These are phyloP conservation scores for Formica aserva DNA, from an alignment of 2,888 invertebrate genomes.

Conservation along the genomic window DNA sequence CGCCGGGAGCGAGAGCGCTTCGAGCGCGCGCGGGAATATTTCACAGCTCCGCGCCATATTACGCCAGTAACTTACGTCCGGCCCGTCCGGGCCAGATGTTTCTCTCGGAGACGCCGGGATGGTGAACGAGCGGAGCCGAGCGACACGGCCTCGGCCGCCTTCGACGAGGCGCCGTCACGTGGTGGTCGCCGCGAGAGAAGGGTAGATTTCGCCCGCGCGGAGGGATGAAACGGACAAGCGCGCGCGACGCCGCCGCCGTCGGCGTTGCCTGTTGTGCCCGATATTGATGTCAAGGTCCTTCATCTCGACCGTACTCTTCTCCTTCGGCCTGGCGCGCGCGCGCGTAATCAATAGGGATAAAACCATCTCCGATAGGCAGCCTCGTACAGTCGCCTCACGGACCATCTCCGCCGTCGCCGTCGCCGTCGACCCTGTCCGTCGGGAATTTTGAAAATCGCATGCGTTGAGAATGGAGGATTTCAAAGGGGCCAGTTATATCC, in stretches of 20 bases:
- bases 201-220: slow-evolving; percentile 10
- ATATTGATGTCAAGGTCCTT: slow-evolving; percentile 84
- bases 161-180: slow-evolving; percentile 62
- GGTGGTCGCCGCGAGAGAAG: slow-evolving; percentile 18
- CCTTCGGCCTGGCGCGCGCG: slow-evolving; percentile 81
- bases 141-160: slow-evolving; percentile 59
- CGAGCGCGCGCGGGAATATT: slow-evolving; percentile 76
- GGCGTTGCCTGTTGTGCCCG: slow-evolving; percentile 76
- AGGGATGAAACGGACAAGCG: slow-evolving; percentile 49
- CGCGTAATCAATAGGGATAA: slow-evolving; percentile 83
- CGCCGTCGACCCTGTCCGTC: neutral
- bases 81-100: slow-evolving; percentile 77
- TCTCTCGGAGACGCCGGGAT: slow-evolving; percentile 69
- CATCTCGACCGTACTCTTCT: slow-evolving; percentile 79
- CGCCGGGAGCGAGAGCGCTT: slow-evolving; percentile 67
- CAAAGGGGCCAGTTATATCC: neutral
- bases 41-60: slow-evolving; percentile 77
- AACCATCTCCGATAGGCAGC: slow-evolving; percentile 76
- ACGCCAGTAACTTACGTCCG: slow-evolving; percentile 78
- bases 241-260: slow-evolving; percentile 36
- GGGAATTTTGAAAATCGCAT: slow-evolving; percentile 22
- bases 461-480: neutral
- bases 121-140: slow-evolving; percentile 66
- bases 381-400: slow-evolving; percentile 13
- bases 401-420: slow-evolving; percentile 25